A percentile compares a stretch with the other conserved stretches of the same genome.
Conservation (phyloP, 2,797 vertebrate species). For the Parauchenoglanis punctatus region DNA sequence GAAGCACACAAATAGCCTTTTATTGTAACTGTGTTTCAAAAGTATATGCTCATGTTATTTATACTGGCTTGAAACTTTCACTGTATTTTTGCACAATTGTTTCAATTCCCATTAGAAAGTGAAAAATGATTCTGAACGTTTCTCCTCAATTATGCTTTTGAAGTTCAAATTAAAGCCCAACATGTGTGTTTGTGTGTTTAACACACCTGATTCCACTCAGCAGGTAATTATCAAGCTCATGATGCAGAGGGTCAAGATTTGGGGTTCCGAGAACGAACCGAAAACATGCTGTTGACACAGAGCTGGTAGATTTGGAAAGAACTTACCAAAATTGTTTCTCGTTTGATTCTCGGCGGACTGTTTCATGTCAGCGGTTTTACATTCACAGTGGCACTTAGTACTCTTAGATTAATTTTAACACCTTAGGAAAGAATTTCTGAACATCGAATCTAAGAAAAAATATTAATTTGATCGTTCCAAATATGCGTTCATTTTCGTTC, state of each 20-base stretch:
- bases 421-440: too few relatives aligned
- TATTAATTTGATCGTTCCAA: too few relatives aligned
- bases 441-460: too few relatives aligned
- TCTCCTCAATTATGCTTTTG: background rate
- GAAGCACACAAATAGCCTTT: background rate
- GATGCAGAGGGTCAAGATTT: background rate
- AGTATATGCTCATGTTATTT: too few relatives aligned
- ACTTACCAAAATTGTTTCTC: background rate
- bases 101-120: background rate
- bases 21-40: too few relatives aligned
- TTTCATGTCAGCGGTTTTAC: background rate
- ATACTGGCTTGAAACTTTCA: too few relatives aligned
- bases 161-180: too few relatives aligned
- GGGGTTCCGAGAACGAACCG: background rate
- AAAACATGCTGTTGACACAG: background rate
- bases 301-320: slow-evolving; percentile 6
- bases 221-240: background rate
- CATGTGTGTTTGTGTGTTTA: background rate
- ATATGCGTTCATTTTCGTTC: background rate
- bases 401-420: background rate
- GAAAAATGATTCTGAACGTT: background rate
- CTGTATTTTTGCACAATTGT: background rate
- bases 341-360: background rate
- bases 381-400: background rate
- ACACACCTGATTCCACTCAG: slow-evolving; percentile 29